Evolutionary conservation across 2,797 vertebrate species (phyloP).

Genomic region (Siniperca undulata): DNA sequence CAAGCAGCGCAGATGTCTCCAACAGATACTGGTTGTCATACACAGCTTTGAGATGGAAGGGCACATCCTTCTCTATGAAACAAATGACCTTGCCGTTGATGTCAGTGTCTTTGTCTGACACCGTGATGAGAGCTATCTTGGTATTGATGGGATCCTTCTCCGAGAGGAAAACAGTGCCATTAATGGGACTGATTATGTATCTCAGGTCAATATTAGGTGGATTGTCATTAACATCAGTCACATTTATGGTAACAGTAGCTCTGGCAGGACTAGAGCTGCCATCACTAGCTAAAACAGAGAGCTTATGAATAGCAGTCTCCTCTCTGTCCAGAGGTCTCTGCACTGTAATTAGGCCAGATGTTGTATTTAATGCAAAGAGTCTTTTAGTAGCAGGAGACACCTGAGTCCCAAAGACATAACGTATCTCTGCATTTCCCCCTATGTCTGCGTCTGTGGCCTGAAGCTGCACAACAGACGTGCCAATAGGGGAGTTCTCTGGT

Average conservation of each 20-base stretch:
- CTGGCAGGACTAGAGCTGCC: conserved; percentile 96
- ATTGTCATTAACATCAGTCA: conserved; percentile 99
- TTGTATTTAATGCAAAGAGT: conserved; percentile 97
- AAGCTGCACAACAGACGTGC: conserved; percentile 97
- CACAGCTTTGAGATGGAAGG: conserved; percentile 98
- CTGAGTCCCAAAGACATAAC: conserved; percentile 97
- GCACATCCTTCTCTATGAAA: conserved; percentile 98
- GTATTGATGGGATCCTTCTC: conserved; percentile 99
- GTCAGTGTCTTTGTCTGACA: conserved; percentile 99
- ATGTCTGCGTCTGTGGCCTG: conserved; percentile 98
- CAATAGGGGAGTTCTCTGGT: conserved; percentile 94
- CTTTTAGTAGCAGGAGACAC: conserved; percentile 95
- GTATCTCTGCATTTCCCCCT: conserved; percentile 96
- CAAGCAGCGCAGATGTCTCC: conserved; percentile 96
- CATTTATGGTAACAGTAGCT: conserved; percentile 96
- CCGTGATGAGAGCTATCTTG: conserved; percentile 98
- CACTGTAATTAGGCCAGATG: conserved; percentile 96
- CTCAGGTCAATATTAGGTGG: conserved; percentile 99
- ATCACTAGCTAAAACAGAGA: conserved; percentile 97
- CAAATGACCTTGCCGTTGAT: conserved; percentile 99
- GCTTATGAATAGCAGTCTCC: conserved; percentile 97
- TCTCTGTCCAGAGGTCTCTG: conserved; percentile 96
- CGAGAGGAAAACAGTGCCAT: conserved; percentile 98
- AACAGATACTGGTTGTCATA: conserved; percentile 99
- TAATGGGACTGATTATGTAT: conserved; percentile 99